Conservation (phyloP, 2,888 invertebrate genomes). For the Epistrophe eligans region DNA sequence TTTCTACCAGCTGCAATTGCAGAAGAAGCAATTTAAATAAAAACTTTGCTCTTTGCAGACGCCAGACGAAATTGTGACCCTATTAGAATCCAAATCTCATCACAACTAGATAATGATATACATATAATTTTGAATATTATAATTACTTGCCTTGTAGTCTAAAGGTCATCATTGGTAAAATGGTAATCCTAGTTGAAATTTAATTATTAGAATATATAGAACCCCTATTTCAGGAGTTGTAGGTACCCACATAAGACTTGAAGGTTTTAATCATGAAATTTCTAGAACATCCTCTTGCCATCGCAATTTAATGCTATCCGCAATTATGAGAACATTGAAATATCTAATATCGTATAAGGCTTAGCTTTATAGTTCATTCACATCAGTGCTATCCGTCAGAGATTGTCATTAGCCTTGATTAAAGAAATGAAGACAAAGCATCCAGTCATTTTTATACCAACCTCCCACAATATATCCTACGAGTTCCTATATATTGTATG, state of each 20-base stretch:
- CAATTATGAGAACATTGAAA: constrained; percentile 16
- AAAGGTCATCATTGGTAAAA: too few relatives aligned
- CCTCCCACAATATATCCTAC: background rate
- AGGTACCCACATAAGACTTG: background rate
- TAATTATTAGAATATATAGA: too few relatives aligned
- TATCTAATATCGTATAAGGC: background rate
- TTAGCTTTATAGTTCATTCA: constrained; percentile 7
- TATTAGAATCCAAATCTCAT: too few relatives aligned
- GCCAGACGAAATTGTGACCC: too few relatives aligned
- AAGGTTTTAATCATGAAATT: background rate
- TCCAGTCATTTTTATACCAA: background rate
- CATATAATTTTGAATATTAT: too few relatives aligned
- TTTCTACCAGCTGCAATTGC: too few relatives aligned
- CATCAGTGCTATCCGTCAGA: constrained; percentile 3
- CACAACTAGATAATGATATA: too few relatives aligned
- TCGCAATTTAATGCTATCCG: background rate
- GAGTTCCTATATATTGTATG: too few relatives aligned
- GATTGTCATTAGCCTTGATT: constrained; percentile 62
- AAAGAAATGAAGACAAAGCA: constrained; percentile 46
- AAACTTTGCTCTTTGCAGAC: too few relatives aligned
- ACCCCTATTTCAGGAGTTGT: background rate
- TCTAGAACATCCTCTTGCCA: background rate
- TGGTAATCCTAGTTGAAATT: too few relatives aligned
- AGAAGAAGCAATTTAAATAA: too few relatives aligned
- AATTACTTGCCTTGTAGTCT: too few relatives aligned